A percentile compares a stretch with the other conserved stretches of the same genome.
phyloP scores from a whole-genome alignment of 2,797 vertebrate species.

The Phalloptychus januarius region DNA sequence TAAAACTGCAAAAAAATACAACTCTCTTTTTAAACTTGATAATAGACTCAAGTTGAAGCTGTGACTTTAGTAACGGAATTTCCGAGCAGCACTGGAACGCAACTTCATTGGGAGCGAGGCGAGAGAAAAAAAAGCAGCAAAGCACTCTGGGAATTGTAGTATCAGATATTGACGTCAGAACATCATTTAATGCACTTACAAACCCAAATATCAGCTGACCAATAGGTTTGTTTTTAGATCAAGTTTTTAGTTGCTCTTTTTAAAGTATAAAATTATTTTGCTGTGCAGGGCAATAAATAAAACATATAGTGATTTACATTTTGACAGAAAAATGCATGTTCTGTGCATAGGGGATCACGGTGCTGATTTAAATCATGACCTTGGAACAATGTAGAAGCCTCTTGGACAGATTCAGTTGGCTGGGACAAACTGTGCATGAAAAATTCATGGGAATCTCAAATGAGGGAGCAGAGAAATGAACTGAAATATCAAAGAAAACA shows the following conservation, averaged over 20 bases:
- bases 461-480: constrained; percentile 20
- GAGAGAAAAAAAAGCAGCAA: constrained; percentile 13
- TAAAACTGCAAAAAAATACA: no score
- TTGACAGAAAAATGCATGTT: not conserved
- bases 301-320: constrained; percentile 5
- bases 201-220: not conserved
- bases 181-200: not conserved
- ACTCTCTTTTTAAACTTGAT: not conserved
- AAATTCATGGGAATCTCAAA: constrained; percentile 57
- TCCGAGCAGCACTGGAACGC: constrained; percentile 51
- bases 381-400: constrained; percentile 31
- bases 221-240: not conserved
- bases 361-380: constrained; percentile 39
- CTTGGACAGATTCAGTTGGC: constrained; percentile 26
- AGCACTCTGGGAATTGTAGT: constrained; percentile 82
- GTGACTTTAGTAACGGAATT: not conserved
- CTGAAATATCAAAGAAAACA: not conserved
- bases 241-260: not conserved
- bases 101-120: constrained; percentile 28
- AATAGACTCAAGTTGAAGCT: not conserved
- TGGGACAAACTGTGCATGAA: constrained; percentile 56
- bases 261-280: not conserved
- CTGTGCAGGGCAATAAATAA: not conserved
- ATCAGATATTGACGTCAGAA: constrained; percentile 40
- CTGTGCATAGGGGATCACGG: not conserved